Conservation (phyloP, 2,888 invertebrate species). For the Thymelicus acteon region DNA sequence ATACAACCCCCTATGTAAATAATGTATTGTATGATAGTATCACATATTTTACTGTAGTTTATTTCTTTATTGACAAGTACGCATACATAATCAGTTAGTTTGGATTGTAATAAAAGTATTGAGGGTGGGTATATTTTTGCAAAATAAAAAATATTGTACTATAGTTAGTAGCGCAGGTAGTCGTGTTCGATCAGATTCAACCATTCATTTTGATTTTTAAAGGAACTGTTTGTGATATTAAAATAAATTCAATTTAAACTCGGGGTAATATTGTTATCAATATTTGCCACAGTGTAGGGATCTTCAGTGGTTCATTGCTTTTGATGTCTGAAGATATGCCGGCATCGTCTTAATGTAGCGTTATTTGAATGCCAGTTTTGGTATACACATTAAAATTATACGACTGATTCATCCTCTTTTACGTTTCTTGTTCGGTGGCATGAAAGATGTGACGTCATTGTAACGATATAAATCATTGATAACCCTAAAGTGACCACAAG, state of each 20-base stretch:
- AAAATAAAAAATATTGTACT: conserved; percentile 7
- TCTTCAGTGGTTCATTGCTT: no score
- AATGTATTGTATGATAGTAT: neutral
- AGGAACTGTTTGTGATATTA: conserved; percentile 13
- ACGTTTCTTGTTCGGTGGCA: no score
- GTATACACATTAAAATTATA: no score
- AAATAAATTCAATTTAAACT: neutral
- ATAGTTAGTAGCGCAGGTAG: neutral
- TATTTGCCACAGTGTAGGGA: no score
- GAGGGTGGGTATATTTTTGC: conserved; percentile 11
- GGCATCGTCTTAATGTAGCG: no score
- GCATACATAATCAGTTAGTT: conserved; percentile 5
- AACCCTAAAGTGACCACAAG: no score
- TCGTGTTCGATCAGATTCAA: neutral
- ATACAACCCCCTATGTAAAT: neutral
- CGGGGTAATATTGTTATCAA: no score
- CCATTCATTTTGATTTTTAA: neutral
- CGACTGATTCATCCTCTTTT: no score
- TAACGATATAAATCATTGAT: no score
- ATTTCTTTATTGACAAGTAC: neutral
- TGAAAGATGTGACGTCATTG: no score
- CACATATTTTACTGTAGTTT: conserved; percentile 16
- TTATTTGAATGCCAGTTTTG: no score
- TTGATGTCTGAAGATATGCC: no score
- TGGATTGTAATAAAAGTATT: neutral